Evolutionary conservation across 2,113 vertebrate genomes (phyloP), one percentile per base, ranked within the genome.

Genomic region (Tupaia tana): DNA sequence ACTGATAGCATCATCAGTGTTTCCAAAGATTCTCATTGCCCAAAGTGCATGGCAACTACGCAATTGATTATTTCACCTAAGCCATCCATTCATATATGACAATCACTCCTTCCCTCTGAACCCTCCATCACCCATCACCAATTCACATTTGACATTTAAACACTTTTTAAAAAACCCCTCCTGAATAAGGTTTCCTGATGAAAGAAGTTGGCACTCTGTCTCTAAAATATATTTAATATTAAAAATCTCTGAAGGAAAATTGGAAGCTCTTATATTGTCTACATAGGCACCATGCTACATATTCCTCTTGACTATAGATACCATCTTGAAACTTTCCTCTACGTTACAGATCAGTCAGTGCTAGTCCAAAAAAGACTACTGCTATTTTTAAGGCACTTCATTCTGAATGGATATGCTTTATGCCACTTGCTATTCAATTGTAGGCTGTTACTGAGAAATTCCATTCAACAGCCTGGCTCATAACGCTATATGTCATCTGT

Each of bases 301-400:
- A 61, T 67, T 86, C 70, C 84, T 95, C 27, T 12, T 31, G 59
- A 95, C 96, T 90, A 43, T 0, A 85, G 89, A 91, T 94, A 92
- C 66, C 98, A 91, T 94, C 96, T 96, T 34, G 73, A 96, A 97
- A 97, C 96, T 73, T 96, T 97, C 98, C 97, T 94, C 97, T 94
- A 93, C 1, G 82, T 98, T 97, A 98, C 96, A 98, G 98, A 98
- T 99, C 98, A 99, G 98, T 99, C 98, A 99, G 98, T 98, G 98
- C 98, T 98, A 97, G 97, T 97, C 95, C 64, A 98, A 94, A 98
- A 96, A 98, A 98, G 98, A 98, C 98, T 98, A 97, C 97, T 97
- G 96, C 98, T 98, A 97, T 97, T 97, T 98, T 98, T 99, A 99
- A 99, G 99, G 99, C 99, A 99, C 99, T 99, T 99, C 98, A 99